phyloP scores from a whole-genome alignment of 2,113 vertebrate species.

The Leuciscus idus region DNA sequence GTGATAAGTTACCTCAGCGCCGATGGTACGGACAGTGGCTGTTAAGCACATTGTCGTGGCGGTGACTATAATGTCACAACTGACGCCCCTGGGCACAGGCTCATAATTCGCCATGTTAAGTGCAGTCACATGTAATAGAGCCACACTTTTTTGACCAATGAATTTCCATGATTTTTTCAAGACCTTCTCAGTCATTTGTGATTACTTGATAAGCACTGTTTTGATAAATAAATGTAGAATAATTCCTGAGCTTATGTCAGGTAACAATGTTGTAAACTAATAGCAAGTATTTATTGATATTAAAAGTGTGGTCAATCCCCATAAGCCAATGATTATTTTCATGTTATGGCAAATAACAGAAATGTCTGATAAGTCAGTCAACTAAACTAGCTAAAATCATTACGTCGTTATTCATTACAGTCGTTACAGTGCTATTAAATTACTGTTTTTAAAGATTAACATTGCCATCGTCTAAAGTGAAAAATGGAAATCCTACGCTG shows the following conservation, averaged over 20 bases:
- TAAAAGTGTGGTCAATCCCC: background rate
- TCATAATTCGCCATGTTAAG: conserved; percentile 31
- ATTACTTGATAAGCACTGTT: background rate
- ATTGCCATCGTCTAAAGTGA: no score
- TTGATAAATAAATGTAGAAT: background rate
- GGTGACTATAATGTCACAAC: conserved; percentile 33
- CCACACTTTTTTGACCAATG: background rate
- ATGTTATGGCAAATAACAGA: no score
- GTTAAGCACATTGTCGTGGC: conserved; percentile 18
- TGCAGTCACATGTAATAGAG: conserved; percentile 22
- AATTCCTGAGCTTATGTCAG: background rate
- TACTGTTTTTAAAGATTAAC: background rate
- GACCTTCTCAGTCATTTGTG: conserved; percentile 1
- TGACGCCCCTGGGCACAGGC: conserved; percentile 13
- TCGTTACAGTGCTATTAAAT: background rate
- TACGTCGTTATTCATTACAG: background rate
- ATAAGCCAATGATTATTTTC: no score
- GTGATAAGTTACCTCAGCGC: conserved; percentile 36
- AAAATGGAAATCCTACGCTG: no score
- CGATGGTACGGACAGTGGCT: conserved; percentile 25
- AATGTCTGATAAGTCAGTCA: no score
- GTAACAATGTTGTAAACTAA: background rate
- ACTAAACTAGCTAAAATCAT: no score
- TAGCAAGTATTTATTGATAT: background rate
- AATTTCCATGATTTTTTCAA: background rate